A percentile compares a stretch with the other conserved stretches of the same genome.
Conservation (phyloP, 2,797 vertebrate genomes). For the Cephalopachus bancanus region DNA sequence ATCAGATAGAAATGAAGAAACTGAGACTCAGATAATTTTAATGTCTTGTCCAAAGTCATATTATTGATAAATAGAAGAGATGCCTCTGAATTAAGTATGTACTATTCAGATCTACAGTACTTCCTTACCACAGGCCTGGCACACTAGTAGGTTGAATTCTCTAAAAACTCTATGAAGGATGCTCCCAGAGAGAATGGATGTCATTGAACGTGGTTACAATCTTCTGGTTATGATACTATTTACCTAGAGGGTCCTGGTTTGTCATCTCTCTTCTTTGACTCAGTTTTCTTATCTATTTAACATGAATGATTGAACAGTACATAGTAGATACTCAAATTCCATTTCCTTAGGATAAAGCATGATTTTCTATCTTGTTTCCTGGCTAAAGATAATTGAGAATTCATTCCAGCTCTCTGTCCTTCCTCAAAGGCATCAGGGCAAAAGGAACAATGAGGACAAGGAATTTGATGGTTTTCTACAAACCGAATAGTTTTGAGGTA, state of each 20-base stretch:
- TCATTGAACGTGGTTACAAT: background rate
- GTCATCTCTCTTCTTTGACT: background rate
- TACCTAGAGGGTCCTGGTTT: background rate
- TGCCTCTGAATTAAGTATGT: background rate
- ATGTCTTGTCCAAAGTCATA: background rate
- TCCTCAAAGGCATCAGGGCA: background rate
- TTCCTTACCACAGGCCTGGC: background rate
- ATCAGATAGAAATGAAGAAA: constrained; percentile 10
- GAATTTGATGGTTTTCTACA: background rate
- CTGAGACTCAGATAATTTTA: background rate
- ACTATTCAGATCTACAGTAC: background rate
- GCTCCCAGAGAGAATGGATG: background rate
- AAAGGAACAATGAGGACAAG: background rate
- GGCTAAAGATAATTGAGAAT: background rate
- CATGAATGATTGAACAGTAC: background rate
- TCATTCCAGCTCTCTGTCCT: background rate
- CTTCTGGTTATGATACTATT: background rate
- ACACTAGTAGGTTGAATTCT: background rate
- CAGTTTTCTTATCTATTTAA: background rate
- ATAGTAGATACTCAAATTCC: background rate
- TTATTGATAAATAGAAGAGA: background rate
- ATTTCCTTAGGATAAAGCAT: background rate
- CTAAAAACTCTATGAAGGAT: background rate
- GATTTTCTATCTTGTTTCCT: background rate
- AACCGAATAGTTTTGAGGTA: background rate